Evolutionary conservation across 1,140 invertebrate species (phyloP), one percentile per base, ranked within the genome.

Genomic region (Chironomus tepperi): DNA sequence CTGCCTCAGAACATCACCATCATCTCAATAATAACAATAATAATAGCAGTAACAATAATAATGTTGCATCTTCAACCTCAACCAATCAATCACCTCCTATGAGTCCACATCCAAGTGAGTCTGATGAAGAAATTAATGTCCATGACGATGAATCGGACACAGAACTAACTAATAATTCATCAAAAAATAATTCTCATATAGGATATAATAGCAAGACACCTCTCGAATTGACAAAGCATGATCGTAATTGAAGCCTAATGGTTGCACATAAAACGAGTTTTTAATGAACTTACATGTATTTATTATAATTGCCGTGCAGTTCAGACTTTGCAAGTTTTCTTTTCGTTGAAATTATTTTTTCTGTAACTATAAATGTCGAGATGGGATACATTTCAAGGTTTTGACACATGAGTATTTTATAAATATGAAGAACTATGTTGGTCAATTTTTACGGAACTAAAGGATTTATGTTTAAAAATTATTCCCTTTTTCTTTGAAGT

Each of bases 71-170:
- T 3, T 80, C 82, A 18, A 82, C 79, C 64, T 83, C 84, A 75
- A 80, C 81, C 74, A 81, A 80, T 74, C 80, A 82, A 12, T 81
- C 83, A 74, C 73, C 65, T 21, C 73, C 16, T 64, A 43, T 2
- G 24, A 47, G 73, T 83, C 83, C 74, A 85, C 85, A 73, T 86
- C 84, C 43, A 83, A 83, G 75, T 84, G 86, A 87, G 75, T 88
- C 87, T 7, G 90, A 91, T 78, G 90, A 91, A 79, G 90, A 90
- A 78, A 91, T 89, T 79, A 88, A 89, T 78, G 88, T 89, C 2
- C 87, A 90, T 77, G 90, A 91, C 76, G 87, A 89, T 43, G 85
- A 85, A 64, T 87, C 88, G 21, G 84, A 86, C 65, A 77, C 18
- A 21, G 65, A 70, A 7, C 16, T 18, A 19, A 70, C 65, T 18